Conservation (phyloP, 2,113 vertebrate species). For the Tychaedon coryphoeus region DNA sequence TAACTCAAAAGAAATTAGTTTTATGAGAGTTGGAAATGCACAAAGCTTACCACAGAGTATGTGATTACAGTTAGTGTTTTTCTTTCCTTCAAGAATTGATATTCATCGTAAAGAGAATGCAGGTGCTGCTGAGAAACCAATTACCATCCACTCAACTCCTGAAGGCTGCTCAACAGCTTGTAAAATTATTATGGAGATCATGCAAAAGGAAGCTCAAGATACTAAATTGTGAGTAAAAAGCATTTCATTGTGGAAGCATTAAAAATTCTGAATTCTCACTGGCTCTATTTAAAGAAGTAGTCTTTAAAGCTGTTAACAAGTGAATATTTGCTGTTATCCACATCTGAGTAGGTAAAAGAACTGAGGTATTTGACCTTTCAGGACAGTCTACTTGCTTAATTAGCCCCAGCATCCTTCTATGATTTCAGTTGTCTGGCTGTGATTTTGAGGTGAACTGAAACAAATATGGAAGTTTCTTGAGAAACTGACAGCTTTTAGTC, state of each 20-base stretch:
- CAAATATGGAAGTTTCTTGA: background rate
- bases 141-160: conserved; percentile 95
- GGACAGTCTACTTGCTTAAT: background rate
- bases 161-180: conserved; percentile 94
- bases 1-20: background rate
- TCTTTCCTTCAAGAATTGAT: conserved; percentile 83
- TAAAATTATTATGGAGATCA: conserved; percentile 97
- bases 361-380: background rate
- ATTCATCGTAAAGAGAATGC: conserved; percentile 98
- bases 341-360: background rate
- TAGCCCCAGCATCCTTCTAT: background rate
- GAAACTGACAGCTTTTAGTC: background rate
- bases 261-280: background rate
- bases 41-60: background rate
- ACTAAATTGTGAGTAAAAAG: conserved; percentile 92
- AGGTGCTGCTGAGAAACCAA: conserved; percentile 95
- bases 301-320: background rate
- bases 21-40: background rate
- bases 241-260: background rate
- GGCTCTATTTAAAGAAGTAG: background rate
- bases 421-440: background rate
- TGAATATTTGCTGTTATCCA: background rate
- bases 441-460: background rate
- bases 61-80: background rate
- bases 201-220: conserved; percentile 97